Percentiles rank a stretch among this genome's conserved stretches.
phyloP scores from a whole-genome alignment of 2,888 invertebrate species.

The Philonicus albiceps region DNA sequence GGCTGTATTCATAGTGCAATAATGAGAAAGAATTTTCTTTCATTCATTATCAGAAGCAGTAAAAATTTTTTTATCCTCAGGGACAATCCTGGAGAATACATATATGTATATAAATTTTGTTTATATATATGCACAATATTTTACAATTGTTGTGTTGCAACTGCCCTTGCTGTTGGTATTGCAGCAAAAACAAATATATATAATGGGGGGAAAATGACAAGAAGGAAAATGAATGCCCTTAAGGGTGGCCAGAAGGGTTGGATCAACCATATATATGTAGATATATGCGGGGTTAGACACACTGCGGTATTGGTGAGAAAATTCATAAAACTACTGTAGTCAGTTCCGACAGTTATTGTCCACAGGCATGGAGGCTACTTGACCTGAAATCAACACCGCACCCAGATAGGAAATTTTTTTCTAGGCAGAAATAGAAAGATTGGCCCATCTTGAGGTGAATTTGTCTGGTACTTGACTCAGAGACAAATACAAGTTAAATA shows the following conservation, averaged over 20 bases:
- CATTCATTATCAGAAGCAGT: slow-evolving; percentile 15
- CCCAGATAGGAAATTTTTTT: background rate
- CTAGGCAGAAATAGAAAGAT: background rate
- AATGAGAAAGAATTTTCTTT: background rate
- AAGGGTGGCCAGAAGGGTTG: background rate
- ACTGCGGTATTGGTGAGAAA: background rate
- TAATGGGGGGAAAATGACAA: background rate
- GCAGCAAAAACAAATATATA: background rate
- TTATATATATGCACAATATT: background rate
- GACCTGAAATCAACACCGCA: background rate
- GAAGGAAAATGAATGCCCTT: slow-evolving; percentile 26
- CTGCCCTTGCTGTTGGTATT: background rate
- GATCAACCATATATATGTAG: background rate
- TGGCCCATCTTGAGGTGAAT: background rate
- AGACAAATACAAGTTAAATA: background rate
- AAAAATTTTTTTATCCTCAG: background rate
- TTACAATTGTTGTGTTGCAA: background rate
- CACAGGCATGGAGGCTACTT: background rate
- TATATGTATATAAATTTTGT: background rate
- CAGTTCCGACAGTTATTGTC: background rate
- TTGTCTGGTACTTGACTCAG: background rate
- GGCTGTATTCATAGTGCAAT: background rate
- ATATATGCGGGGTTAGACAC: background rate
- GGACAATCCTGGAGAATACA: background rate
- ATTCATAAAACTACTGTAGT: background rate